These are phyloP conservation scores for Thymelicus lineola DNA, from an alignment of 2,888 invertebrate species.

Conservation along the genomic window DNA sequence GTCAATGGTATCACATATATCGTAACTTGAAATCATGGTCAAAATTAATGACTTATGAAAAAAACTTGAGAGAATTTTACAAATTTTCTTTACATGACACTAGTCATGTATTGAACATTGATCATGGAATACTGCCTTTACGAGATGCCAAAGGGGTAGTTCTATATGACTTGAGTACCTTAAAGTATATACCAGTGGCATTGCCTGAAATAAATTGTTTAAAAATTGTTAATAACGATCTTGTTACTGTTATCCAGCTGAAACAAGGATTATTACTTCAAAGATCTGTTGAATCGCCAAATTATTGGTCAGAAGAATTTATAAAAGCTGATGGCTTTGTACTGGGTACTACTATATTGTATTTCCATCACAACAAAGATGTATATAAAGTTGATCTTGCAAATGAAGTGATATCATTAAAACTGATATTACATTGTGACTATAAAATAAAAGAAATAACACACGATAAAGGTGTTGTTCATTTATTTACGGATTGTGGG, in stretches of 20 bases:
- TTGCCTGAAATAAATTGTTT: constrained; percentile 62
- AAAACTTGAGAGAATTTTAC: constrained; percentile 61
- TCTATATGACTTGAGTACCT: constrained; percentile 61
- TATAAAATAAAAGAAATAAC: constrained; percentile 69
- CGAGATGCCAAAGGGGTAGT: constrained; percentile 63
- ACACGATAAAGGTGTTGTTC: constrained; percentile 52
- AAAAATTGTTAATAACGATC: constrained; percentile 65
- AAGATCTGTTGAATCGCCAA: constrained; percentile 55
- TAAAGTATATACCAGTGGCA: constrained; percentile 67
- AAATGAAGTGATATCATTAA: constrained; percentile 53
- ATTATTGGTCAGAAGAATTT: constrained; percentile 57
- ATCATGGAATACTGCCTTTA: constrained; percentile 65
- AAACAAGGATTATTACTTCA: constrained; percentile 64
- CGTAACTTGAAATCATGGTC: constrained; percentile 67
- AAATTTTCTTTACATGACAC: constrained; percentile 65
- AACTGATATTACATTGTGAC: constrained; percentile 58
- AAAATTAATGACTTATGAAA: constrained; percentile 52
- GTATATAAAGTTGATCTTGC: constrained; percentile 61
- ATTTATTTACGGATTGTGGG: constrained; percentile 69
- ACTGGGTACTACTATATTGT: constrained; percentile 55
- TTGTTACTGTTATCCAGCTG: constrained; percentile 58
- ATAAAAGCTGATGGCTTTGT: constrained; percentile 68
- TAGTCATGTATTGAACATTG: constrained; percentile 60
- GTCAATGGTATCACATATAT: constrained; percentile 68
- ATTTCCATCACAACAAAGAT: constrained; percentile 62